Evolutionary conservation across 1,140 invertebrate species (phyloP).

Genomic region (Nomia melanderi): DNA sequence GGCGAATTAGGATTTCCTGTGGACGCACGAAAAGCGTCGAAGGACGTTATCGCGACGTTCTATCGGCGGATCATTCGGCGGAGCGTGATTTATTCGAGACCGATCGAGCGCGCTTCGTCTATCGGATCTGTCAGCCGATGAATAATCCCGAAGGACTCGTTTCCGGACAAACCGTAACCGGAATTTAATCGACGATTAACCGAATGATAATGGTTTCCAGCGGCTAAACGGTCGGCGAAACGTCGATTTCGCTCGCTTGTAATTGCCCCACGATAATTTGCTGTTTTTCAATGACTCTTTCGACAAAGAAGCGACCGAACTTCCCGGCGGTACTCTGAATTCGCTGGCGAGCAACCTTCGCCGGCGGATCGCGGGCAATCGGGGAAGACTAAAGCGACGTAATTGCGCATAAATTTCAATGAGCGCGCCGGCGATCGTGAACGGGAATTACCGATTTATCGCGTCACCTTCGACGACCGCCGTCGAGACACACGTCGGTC

Average conservation of each 20-base stretch:
- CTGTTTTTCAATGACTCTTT: too few relatives aligned
- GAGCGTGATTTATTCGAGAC: not conserved
- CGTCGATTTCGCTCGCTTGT: not conserved
- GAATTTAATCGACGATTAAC: not conserved
- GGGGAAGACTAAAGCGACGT: slow-evolving; percentile 5
- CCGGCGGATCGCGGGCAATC: not conserved
- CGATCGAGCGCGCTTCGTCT: not conserved
- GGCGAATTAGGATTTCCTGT: not conserved
- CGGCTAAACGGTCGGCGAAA: not conserved
- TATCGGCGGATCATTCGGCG: too few relatives aligned
- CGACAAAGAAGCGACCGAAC: not conserved
- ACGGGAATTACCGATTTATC: slow-evolving; percentile 13
- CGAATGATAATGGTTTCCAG: not conserved
- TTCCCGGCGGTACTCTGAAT: not conserved
- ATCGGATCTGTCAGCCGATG: not conserved
- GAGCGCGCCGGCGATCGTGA: not conserved
- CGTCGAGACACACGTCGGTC: not conserved
- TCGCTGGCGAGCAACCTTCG: slow-evolving; percentile 9
- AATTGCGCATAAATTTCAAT: slow-evolving; percentile 29
- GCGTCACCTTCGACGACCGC: slow-evolving; percentile 1
- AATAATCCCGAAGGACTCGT: not conserved
- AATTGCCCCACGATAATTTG: not conserved
- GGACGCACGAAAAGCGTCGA: not conserved
- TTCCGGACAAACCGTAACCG: not conserved
- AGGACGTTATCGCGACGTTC: not conserved